Conservation (phyloP, 2,888 invertebrate species). For the Griposia aprilina region DNA sequence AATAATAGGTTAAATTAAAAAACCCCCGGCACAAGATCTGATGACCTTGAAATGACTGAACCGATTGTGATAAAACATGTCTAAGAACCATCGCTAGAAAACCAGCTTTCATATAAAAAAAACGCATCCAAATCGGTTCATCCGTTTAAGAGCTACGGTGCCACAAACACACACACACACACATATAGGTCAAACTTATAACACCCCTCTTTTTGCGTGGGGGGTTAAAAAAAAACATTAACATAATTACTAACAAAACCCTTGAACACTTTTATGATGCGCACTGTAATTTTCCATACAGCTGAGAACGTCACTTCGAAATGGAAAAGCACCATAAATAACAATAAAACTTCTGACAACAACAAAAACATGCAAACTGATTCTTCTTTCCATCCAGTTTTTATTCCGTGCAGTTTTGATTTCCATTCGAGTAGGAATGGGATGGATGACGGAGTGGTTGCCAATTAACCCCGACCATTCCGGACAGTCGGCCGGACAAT, state of each 20-base stretch:
- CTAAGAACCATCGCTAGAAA: no score
- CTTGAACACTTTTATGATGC: not conserved
- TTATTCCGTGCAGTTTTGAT: conserved; percentile 36
- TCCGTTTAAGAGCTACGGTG: no score
- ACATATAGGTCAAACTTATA: no score
- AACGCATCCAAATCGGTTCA: no score
- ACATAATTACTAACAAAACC: not conserved
- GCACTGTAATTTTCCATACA: not conserved
- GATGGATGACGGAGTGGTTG: conserved; percentile 39
- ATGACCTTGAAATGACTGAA: no score
- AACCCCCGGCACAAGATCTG: no score
- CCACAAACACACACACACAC: no score
- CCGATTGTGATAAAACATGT: no score
- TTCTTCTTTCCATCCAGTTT: conserved; percentile 4
- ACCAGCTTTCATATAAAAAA: no score
- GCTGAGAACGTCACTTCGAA: no score
- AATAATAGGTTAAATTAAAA: no score
- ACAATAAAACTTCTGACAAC: not conserved
- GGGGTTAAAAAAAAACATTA: not conserved
- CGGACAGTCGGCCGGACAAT: conserved; percentile 7
- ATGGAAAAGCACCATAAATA: not conserved
- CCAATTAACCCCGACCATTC: conserved; percentile 36
- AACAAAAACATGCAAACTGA: conserved; percentile 33
- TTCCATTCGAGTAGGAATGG: conserved; percentile 25
- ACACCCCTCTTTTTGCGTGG: no score